Evolutionary conservation across 2,797 vertebrate genomes (phyloP).

Genomic region (Sarcophilus harrisii): DNA sequence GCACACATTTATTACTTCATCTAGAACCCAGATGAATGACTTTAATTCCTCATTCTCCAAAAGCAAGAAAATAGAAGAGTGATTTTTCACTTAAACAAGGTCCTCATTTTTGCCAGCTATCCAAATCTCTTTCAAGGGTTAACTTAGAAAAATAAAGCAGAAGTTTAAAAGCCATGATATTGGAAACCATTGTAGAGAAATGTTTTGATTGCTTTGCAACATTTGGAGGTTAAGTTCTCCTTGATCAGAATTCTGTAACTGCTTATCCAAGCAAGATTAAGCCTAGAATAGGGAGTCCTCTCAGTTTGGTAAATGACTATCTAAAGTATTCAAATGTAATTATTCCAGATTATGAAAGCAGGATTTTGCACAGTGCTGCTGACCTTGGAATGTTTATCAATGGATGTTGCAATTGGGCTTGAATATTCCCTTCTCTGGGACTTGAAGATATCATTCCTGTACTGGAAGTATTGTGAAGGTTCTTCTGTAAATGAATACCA

Average conservation of each 20-base stretch:
- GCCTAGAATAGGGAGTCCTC: background rate
- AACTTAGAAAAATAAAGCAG: background rate
- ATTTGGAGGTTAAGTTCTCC: background rate
- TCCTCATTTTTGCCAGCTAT: background rate
- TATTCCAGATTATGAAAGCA: background rate
- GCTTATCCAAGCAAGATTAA: background rate
- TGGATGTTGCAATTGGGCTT: background rate
- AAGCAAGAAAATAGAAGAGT: background rate
- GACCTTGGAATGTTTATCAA: background rate
- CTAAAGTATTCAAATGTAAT: background rate
- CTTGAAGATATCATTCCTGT: background rate
- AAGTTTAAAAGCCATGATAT: background rate
- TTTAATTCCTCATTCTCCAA: background rate
- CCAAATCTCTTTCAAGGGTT: background rate
- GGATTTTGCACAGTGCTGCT: background rate
- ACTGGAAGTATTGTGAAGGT: background rate
- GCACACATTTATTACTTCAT: background rate
- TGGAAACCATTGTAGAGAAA: background rate
- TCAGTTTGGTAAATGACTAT: background rate
- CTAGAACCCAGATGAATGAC: background rate
- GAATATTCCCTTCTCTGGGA: background rate
- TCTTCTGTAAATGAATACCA: background rate
- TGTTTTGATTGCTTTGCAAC: background rate
- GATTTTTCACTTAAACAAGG: background rate
- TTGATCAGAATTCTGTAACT: background rate